phyloP scores from a whole-genome alignment of 2,113 vertebrate genomes.

The Notarius quadriscutis region DNA sequence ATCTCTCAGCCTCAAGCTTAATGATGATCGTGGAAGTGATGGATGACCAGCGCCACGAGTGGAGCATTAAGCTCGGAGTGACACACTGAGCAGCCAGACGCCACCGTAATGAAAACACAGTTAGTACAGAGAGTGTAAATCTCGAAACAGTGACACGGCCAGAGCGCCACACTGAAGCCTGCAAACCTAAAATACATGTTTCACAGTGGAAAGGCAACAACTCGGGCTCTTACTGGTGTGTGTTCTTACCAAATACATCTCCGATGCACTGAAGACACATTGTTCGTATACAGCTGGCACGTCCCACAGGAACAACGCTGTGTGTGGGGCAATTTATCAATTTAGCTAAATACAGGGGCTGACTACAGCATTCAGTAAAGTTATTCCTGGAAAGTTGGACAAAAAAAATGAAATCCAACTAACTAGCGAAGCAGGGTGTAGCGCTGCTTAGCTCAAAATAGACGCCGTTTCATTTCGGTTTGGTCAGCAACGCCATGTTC shows the following conservation, averaged over 20 bases:
- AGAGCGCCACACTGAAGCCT: background rate
- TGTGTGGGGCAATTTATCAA: conserved; percentile 2
- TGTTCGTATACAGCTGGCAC: background rate
- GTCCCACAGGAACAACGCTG: background rate
- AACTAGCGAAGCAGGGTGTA: background rate
- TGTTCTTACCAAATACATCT: background rate
- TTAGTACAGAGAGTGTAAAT: background rate
- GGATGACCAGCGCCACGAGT: conserved; percentile 1
- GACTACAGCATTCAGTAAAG: background rate
- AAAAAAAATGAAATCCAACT: too few species aligned
- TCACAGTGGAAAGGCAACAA: background rate
- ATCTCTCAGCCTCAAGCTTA: background rate
- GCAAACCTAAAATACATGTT: background rate
- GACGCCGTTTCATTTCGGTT: background rate
- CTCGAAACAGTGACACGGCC: background rate
- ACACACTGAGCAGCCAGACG: background rate
- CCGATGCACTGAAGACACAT: background rate
- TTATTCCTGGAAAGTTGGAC: background rate
- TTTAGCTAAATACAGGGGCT: background rate
- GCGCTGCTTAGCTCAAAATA: background rate
- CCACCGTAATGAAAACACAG: conserved; percentile 1
- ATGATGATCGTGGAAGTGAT: conserved; percentile 24
- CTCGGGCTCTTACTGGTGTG: background rate
- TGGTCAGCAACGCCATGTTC: background rate
- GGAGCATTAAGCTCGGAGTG: background rate